Evolutionary conservation across 53 echinoderm and acorn worm species (phyloP).

Genomic region (Temnopleurus reevesii): DNA sequence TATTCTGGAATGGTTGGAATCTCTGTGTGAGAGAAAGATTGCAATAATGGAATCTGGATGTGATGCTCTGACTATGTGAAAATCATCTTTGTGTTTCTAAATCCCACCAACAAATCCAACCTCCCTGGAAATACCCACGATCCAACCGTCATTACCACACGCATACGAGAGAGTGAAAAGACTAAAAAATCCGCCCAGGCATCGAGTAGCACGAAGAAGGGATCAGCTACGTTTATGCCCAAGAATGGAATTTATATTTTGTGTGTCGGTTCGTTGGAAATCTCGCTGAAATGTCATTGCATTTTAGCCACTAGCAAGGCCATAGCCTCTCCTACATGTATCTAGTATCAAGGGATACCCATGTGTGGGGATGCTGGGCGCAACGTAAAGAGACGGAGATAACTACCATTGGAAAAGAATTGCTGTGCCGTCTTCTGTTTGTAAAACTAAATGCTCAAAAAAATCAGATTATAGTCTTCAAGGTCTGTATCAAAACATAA

Average conservation of each 20-base stretch:
- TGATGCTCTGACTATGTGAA: no score
- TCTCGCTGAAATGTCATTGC: conserved; percentile 25
- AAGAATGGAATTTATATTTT: conserved; percentile 15
- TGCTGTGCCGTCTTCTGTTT: no score
- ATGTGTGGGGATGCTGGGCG: no score
- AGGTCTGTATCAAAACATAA: no score
- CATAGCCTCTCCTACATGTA: background rate
- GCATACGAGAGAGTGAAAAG: background rate
- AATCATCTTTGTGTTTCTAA: background rate
- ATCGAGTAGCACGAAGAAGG: background rate
- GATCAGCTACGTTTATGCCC: background rate
- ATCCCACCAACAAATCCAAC: background rate
- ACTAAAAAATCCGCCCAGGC: background rate
- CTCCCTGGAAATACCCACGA: background rate
- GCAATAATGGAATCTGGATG: no score
- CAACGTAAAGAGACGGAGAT: no score
- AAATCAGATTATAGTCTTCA: no score
- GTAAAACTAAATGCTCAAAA: no score
- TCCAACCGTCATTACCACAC: conserved; percentile 20
- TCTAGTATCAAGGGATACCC: no score
- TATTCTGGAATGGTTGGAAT: no score
- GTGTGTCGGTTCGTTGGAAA: background rate
- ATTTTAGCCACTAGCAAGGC: conserved; percentile 11
- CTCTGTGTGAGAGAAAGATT: no score
- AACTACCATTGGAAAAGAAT: no score